Evolutionary conservation across 2,888 invertebrate species (phyloP), one percentile per base, ranked within the genome.

Genomic region (Buathra laborator): DNA sequence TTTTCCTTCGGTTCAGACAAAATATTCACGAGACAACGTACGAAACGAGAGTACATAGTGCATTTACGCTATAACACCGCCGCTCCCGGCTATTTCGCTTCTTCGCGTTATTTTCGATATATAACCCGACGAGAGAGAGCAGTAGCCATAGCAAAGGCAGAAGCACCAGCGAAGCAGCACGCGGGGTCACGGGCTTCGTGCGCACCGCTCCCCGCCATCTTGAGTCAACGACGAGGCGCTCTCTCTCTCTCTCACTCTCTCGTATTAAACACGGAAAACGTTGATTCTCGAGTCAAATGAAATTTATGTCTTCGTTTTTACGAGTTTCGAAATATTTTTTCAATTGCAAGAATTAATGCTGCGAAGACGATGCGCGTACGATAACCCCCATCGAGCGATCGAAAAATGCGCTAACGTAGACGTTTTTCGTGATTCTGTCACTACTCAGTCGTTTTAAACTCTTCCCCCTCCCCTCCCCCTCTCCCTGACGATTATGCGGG

Each of bases 151-250:
- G 77, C 81, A 75, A 75, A 78, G 71, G 84, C 84, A 84, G 78
- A 64, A 64, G 64, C 74, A 64, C 24, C 43, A 62, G 77, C 75
- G 70, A 29, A 79, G 72, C 67, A 71, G 51, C 71, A 56, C 68
- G 83, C 83, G 85, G 85, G 85, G 85, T 85, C 85, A 85, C 83
- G 85, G 85, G 80, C 83, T 85, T 80, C 85, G 76, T 77, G 80
- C 83, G 75, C 80, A 56, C 77, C 83, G 79, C 66, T 77, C 85
- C 82, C 83, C 85, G 77, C 85, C 85, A 83, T 85, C 85, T 85
- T 85, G 80, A 81, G 68, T 83, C 72, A 64, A 44, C 75, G 32
- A 7, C 72, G 72, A 75, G 53, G 46, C 67, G 68, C 46, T 67
- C 62, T 77, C 16, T 72, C 62, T 81, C 77, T 62, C 81, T 43